Conservation (phyloP, 1,140 invertebrate genomes). For the Penaeus japonicus region DNA sequence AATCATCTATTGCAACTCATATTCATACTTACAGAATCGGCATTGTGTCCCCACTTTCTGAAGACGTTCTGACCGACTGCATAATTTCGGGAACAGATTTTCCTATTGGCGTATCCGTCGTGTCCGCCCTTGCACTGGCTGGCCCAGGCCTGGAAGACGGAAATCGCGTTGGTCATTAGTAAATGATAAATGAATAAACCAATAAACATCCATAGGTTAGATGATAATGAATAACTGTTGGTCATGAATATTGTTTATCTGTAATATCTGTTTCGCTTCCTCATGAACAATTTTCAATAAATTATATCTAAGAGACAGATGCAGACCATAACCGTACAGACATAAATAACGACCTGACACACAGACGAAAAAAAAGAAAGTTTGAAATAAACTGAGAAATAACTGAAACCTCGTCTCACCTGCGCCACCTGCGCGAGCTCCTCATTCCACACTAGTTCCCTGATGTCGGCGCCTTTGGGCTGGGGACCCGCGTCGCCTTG, state of each 20-base stretch:
- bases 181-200: background rate
- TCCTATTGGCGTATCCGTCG: background rate
- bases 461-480: conserved; percentile 51
- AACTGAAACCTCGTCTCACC: background rate
- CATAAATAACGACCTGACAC: too few relatives aligned
- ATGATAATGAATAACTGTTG: too few relatives aligned
- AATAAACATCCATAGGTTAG: background rate
- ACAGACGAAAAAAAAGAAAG: background rate
- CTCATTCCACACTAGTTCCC: conserved; percentile 45
- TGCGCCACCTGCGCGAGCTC: conserved; percentile 40
- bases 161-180: background rate
- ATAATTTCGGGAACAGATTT: background rate
- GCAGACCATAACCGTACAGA: too few relatives aligned
- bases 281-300: too few relatives aligned
- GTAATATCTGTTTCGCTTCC: too few relatives aligned
- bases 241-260: too few relatives aligned
- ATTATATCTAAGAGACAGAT: too few relatives aligned
- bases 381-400: background rate
- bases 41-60: conserved; percentile 20
- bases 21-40: background rate
- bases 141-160: conserved; percentile 19
- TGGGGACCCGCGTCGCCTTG: conserved; percentile 42
- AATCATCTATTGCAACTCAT: too few relatives aligned
- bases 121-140: background rate
- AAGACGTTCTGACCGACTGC: conserved; percentile 19